phyloP scores from a whole-genome alignment of 2,797 vertebrate genomes.

The Phoebastria nigripes region DNA sequence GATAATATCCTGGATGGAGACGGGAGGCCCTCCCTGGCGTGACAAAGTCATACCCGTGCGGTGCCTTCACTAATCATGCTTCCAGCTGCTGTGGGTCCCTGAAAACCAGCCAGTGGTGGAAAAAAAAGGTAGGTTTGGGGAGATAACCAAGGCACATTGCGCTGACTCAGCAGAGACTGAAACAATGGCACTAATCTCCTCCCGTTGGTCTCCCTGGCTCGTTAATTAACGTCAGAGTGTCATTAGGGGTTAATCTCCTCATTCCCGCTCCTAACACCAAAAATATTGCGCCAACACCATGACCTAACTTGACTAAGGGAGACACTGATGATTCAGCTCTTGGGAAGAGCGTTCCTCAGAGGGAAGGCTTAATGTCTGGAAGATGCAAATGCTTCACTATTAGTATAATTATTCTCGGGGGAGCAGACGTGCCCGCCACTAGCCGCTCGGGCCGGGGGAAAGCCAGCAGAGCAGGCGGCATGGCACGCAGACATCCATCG shows the following conservation, averaged over 20 bases:
- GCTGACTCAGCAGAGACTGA: background rate
- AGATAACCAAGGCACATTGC: background rate
- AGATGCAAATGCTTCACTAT: background rate
- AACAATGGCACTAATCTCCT: background rate
- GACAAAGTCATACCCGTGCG: accelerated
- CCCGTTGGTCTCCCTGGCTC: background rate
- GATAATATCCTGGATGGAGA: background rate
- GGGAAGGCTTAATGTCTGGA: background rate
- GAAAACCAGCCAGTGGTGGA: background rate
- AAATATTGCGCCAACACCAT: background rate
- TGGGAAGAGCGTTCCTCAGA: background rate
- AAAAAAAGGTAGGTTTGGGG: background rate
- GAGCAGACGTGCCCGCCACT: background rate
- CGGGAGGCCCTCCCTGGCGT: background rate
- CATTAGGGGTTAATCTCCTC: background rate
- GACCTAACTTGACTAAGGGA: background rate
- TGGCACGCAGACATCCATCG: accelerated
- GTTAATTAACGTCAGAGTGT: background rate
- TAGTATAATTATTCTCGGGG: background rate
- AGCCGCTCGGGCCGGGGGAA: accelerated
- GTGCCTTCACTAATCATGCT: accelerated
- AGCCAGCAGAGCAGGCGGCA: background rate
- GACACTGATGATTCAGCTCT: background rate
- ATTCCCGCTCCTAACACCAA: background rate
- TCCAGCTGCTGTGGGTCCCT: background rate